Evolutionary conservation across 2,113 vertebrate genomes (phyloP).

Genomic region (Dasyurus viverrinus): DNA sequence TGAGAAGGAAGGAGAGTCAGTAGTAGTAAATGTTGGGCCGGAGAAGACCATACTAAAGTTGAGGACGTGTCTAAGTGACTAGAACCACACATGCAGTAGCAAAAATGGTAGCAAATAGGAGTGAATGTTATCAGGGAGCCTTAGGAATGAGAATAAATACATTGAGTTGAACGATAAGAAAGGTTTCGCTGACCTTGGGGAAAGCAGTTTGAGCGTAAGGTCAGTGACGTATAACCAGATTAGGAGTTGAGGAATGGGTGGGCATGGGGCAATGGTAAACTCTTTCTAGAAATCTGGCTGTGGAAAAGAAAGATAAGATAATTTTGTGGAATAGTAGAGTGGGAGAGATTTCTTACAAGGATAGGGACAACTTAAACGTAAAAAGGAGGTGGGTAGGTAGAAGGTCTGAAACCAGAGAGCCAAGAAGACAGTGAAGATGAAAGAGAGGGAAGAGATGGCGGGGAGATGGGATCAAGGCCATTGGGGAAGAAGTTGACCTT

Average conservation of each 20-base stretch:
- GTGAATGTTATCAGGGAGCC: not conserved
- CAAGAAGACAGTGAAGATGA: not conserved
- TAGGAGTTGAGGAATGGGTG: not conserved
- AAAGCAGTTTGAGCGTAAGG: not conserved
- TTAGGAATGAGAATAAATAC: not conserved
- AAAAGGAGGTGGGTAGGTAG: not conserved
- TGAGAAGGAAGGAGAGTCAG: not conserved
- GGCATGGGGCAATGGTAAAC: not conserved
- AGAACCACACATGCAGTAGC: too few species aligned
- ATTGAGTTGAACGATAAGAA: not conserved
- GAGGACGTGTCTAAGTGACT: too few species aligned
- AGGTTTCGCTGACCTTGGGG: not conserved
- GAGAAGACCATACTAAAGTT: too few species aligned
- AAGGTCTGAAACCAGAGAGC: not conserved
- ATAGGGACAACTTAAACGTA: not conserved
- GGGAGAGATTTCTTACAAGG: not conserved
- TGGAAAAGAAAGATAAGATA: not conserved
- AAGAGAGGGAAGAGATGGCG: not conserved
- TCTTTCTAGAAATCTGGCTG: not conserved
- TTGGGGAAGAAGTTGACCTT: not conserved
- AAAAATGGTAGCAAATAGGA: too few species aligned
- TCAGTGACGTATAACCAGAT: not conserved
- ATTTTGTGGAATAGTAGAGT: not conserved
- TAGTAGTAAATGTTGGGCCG: not conserved
- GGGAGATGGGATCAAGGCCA: not conserved